Evolutionary conservation across 2,113 vertebrate species (phyloP), one percentile per base, ranked within the genome.

Genomic region (Mystacornis crossleyi): DNA sequence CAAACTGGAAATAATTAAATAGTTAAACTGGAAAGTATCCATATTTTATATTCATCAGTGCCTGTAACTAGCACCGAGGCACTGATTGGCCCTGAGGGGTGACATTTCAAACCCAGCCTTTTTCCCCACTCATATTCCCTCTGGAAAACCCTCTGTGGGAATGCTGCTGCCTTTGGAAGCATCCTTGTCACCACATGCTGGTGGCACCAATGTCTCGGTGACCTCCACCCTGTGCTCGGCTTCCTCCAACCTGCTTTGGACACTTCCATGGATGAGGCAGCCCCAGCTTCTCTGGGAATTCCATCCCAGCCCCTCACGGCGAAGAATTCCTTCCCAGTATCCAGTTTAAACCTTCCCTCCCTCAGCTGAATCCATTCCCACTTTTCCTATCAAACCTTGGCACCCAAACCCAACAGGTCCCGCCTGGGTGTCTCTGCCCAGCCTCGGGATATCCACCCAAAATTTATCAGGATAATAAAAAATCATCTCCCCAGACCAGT

Each of bases 111-210:
- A 51, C 6, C 29, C 47, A 77, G 17, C 13, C 6, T 23, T 58
- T 75, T 84, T 33, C 26, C n/a, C 19, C 1, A 1, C 20, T 47
- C 29, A 2, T 18, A 2, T 57, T 67, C 18, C 38, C 28, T 54
- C 47, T 47, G 50, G 57, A 48, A 64, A 42, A 38, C 29, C 1
- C 1, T 31, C 25, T 28, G 28, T 28, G 40, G 55, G 45, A 61
- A 45, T 4, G 18, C 4, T 64, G 43, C 25, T 78, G 6, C 70
- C 54, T 57, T 28, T 24, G 34, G 33, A 83, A 20, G 3, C 6
- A 2, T 19, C 55, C 14, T 12, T 2, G 0, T 14, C 17, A 17
- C 33, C 40, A 31, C 0, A 0, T 33, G 19, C 14, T 2, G 2
- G 11, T 6, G 29, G 28, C 47, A 55, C 45, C 25, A 5, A 11